Conservation (phyloP, 2,113 vertebrate species). For the Phalacrocorax carbo region DNA sequence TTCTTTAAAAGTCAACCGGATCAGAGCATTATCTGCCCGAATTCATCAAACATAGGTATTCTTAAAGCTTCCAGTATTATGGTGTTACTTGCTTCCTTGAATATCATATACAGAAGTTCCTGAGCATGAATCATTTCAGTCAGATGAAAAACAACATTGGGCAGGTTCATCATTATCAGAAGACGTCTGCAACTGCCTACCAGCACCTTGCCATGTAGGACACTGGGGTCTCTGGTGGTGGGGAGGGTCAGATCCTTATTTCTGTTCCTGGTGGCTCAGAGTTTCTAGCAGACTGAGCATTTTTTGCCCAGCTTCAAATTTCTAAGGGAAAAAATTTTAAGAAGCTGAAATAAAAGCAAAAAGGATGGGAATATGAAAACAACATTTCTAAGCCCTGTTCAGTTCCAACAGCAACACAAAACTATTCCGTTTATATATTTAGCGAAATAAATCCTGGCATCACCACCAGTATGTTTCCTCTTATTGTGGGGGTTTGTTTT, state of each 20-base stretch:
- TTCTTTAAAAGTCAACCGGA: not conserved
- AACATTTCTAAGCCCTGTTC: conserved; percentile 41
- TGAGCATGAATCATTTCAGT: not conserved
- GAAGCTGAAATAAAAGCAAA: conserved; percentile 57
- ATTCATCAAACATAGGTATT: not conserved
- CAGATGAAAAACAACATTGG: accelerated
- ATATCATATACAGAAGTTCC: not conserved
- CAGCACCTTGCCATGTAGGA: not conserved
- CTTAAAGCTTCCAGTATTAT: not conserved
- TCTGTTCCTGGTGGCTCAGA: not conserved
- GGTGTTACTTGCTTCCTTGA: not conserved
- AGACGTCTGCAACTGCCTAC: not conserved
- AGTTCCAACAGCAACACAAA: conserved; percentile 63
- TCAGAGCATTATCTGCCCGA: not conserved
- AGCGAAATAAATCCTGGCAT: conserved; percentile 47
- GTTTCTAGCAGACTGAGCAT: not conserved
- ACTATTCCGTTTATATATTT: conserved; percentile 36
- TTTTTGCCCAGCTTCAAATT: conserved; percentile 16
- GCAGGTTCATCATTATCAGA: not conserved
- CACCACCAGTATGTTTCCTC: not conserved
- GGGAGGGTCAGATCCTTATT: not conserved
- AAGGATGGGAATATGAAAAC: conserved; percentile 50
- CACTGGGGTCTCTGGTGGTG: not conserved
- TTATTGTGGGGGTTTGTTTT: conserved; percentile 6
- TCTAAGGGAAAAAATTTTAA: conserved; percentile 42